Percentiles rank a stretch among this genome's conserved stretches.
phyloP scores from a whole-genome alignment of 2,797 vertebrate species.

The Melanotaenia pygmaea region DNA sequence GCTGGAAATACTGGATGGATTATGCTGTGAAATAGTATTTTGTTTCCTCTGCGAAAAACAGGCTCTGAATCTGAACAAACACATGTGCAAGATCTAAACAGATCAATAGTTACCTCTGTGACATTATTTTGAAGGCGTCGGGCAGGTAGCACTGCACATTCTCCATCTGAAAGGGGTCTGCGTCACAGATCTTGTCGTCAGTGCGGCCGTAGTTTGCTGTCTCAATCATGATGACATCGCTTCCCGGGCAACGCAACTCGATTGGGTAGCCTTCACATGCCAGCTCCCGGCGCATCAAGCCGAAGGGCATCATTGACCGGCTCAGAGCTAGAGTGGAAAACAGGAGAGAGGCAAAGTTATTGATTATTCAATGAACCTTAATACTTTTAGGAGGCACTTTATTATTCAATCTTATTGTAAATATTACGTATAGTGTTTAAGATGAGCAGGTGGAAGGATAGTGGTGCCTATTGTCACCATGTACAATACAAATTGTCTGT shows the following conservation, averaged over 20 bases:
- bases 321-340: conserved; percentile 83
- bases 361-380: conserved; percentile 68
- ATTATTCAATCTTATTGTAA: conserved; percentile 64
- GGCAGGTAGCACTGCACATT: conserved; percentile 95
- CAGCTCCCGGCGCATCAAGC: conserved; percentile 92
- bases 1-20: conserved; percentile 38
- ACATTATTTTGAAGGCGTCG: conserved; percentile 95
- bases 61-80: conserved; percentile 42
- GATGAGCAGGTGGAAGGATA: conserved; percentile 34
- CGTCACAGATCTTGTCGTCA: conserved; percentile 95
- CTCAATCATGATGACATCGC: conserved; percentile 96
- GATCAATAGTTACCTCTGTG: conserved; percentile 86
- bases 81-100: conserved; percentile 53
- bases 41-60: conserved; percentile 47
- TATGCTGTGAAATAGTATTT: conserved; percentile 59
- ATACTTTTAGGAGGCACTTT: conserved; percentile 68
- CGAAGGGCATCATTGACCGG: conserved; percentile 92
- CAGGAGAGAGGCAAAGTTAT: conserved; percentile 57
- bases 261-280: conserved; percentile 95
- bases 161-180: conserved; percentile 96
- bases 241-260: conserved; percentile 93
- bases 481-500: conserved; percentile 52
- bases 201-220: conserved; percentile 95
- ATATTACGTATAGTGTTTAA: conserved; percentile 56
- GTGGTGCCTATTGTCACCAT: conserved; percentile 34